Base-by-base conservation (phyloP, 2,797 vertebrate species). In the Clarias laeviceps region DNA sequence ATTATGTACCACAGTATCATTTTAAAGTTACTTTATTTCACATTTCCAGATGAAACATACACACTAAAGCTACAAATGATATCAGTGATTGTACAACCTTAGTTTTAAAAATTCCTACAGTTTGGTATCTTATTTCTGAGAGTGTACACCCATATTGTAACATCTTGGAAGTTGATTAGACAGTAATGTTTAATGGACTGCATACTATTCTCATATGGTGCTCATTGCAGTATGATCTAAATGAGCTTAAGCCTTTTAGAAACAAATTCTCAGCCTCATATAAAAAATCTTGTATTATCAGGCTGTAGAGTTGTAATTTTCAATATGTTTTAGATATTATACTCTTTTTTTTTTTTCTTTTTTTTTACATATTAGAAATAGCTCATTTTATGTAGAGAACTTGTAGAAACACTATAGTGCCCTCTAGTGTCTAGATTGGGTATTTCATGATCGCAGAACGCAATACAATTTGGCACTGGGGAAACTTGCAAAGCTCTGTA, bases 351-450 rank as follows among this genome's bases (percentile, higher is more conserved):
- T n/a, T n/a, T n/a, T n/a, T n/a, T n/a, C n/a, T 27, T 45, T 9
- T 45, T 40, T 40, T 34, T 77, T 22, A 34, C 18, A 59, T 59
- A 77, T 57, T 34, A 40, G 15, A 27, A 27, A 5, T 40, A 62
- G 1, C 6, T 40, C 5, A 45, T 64, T 45, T 73, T 66, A 22
- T 24, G 18, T 18, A 27, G 27, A 29, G 18, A 34, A 40, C 32
- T 22, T 45, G 3, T 54, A 56, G 15, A 82, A 85, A 80, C 32
- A 24, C 61, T 22, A 37, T 29, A 56, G 11, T 74, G 84, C 82
- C 57, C 87, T 87, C 89, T 86, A 45, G 89, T 90, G 89, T 80
- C 1, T 66, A 1, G 5, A 56, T 14, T 17, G 22, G 50, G 4
- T 6, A 65, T 32, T 34, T 50, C 85, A 81, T 5, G 18, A 1